Conservation (phyloP, 2,888 invertebrate species). For the Euplagia quadripunctaria region DNA sequence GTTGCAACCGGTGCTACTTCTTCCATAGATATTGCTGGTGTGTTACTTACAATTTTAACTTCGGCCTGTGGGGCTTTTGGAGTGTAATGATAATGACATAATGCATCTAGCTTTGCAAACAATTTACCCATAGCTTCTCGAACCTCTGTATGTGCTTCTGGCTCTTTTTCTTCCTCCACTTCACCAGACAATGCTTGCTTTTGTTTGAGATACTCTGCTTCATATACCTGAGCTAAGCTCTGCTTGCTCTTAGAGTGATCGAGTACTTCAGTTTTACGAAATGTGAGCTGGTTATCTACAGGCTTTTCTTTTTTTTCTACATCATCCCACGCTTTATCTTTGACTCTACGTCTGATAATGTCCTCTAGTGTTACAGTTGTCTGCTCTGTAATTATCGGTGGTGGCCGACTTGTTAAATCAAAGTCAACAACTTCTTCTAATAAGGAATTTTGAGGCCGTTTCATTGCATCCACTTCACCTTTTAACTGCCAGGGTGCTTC, state of each 20-base stretch:
- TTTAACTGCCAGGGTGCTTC: slow-evolving; percentile 98
- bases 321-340: slow-evolving; percentile 98
- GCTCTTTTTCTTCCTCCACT: slow-evolving; percentile 88
- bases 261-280: slow-evolving; percentile 94
- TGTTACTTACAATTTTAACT: slow-evolving; percentile 95
- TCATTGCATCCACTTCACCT: slow-evolving; percentile 94
- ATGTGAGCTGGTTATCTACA: slow-evolving; percentile 93
- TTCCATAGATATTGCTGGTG: slow-evolving; percentile 97
- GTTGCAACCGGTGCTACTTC: slow-evolving; percentile 97
- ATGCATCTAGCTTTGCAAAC: slow-evolving; percentile 95
- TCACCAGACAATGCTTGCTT: slow-evolving; percentile 87
- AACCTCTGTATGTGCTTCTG: slow-evolving; percentile 93
- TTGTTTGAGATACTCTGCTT: slow-evolving; percentile 93
- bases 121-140: slow-evolving; percentile 91
- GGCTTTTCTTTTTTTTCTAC: slow-evolving; percentile 95
- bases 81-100: slow-evolving; percentile 97
- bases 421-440: slow-evolving; percentile 97
- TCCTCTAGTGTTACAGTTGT: slow-evolving; percentile 95
- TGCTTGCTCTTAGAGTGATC: slow-evolving; percentile 98
- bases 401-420: slow-evolving; percentile 93
- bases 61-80: slow-evolving; percentile 95
- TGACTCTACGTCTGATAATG: slow-evolving; percentile 96
- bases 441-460: slow-evolving; percentile 96
- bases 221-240: slow-evolving; percentile 97
- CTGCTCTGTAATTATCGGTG: slow-evolving; percentile 97